Base-by-base conservation (phyloP, 1,140 invertebrate species). In the Psix sp. region DNA sequence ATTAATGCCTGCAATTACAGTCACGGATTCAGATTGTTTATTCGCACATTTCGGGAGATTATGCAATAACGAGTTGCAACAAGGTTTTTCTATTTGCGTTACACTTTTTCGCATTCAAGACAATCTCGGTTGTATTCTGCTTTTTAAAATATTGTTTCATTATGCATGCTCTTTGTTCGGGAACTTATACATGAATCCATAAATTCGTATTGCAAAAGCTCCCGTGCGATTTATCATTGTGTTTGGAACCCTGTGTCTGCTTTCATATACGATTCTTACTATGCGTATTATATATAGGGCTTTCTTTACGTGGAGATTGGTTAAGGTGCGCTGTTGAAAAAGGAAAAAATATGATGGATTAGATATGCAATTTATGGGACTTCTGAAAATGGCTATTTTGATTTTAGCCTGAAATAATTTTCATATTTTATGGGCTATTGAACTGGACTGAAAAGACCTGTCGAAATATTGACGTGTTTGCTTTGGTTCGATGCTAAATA, bases 101-200 rank as follows among this genome's bases (percentile, higher is more conserved):
- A n/a, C n/a, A n/a, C n/a, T n/a, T n/a, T n/a, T n/a, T n/a, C n/a
- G n/a, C n/a, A n/a, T n/a, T n/a, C n/a, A n/a, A n/a, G n/a, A n/a
- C n/a, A n/a, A n/a, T n/a, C n/a, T n/a, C n/a, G n/a, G n/a, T n/a
- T n/a, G n/a, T n/a, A n/a, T n/a, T 7, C n/a, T 36, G 9, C 49
- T 31, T 18, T 33, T 21, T 21, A 5, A n/a, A 5, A 14, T 43
- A 54, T 54, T 56, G 45, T 66, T 66, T 42, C 51, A 56, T 56
- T 66, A 66, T 66, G 62, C 16, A 56, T 49, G 49, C 4, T 17
- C 51, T 66, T 48, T 66, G 51, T 66, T 66, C 43, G 26, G 1
- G 10, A 9, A 38, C n/a, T 66, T 49, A 56, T 56, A 57, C 42
- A 56, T 36, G 48, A 33, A n/a, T 51, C 46, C 18, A 18, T 39